Base-by-base conservation (phyloP, 2,797 vertebrate genomes). In the Remorina albescens region DNA sequence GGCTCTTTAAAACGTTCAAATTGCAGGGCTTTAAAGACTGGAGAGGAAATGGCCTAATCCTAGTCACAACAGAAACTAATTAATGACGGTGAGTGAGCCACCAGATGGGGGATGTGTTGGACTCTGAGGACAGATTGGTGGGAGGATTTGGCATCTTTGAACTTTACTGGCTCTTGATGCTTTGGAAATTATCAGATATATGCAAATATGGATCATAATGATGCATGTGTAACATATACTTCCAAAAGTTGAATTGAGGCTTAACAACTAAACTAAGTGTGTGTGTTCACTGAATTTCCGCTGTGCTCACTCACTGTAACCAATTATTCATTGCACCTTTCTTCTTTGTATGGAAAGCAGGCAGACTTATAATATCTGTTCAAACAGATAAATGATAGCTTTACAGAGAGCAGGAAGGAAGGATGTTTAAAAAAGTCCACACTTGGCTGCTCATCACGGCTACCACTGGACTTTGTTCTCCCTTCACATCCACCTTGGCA, bases 401-500 rank as follows among this genome's bases (percentile, higher is more conserved):
- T 77, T 63, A 63, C 42, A 68, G 59, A 49, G 36, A 68, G 61
- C 42, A 76, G 71, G 76, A 78, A 68, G 54, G 68, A 78, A 63
- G 61, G 60, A 76, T 70, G 59, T 84, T 88, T 82, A 62, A 83
- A 85, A 50, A 64, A 71, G 50, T 77, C 44, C 65, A 75, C 55
- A 78, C 71, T 73, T 83, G 78, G 81, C 81, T 61, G 54, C 64
- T 28, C 19, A 18, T 80, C 36, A n/a, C 51, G 19, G 65, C 57
- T 61, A 65, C 47, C 59, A n/a, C 70, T 87, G 86, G 46, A 87
- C 74, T 82, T 67, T 78, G 65, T 81, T 51, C 60, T 66, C 47
- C 58, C 51, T 58, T 70, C 32, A 47, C 61, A 51, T 77, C 34
- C 39, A 65, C 76, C 28, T 54, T 67, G 41, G 59, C 60, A 75